Percentiles rank a stretch among this genome's conserved stretches.
Conservation (phyloP, 2,113 vertebrate species). For the Halichoerus grypus region DNA sequence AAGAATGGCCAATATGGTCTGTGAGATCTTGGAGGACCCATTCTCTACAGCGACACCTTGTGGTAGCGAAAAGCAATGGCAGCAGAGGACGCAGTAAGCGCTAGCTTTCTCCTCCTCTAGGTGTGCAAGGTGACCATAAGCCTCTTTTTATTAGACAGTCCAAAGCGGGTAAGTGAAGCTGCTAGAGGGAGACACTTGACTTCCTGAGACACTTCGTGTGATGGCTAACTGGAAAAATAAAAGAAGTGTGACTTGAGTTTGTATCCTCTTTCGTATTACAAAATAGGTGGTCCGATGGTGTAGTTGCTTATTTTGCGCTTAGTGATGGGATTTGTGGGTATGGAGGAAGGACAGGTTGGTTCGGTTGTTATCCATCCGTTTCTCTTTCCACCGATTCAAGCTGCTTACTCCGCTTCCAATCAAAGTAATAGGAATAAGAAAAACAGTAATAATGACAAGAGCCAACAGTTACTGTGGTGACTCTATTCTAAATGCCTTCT, state of each 20-base stretch:
- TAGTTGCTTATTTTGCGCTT: not conserved
- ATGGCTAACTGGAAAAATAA: not conserved
- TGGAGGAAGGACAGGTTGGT: not conserved
- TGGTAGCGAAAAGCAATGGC: not conserved
- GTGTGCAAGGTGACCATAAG: not conserved
- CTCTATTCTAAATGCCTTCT: not conserved
- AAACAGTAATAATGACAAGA: not conserved
- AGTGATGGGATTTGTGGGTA: not conserved
- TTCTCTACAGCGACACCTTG: not conserved
- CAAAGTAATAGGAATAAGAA: not conserved
- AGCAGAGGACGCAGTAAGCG: rapidly evolving
- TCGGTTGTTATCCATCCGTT: not conserved
- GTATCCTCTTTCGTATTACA: not conserved
- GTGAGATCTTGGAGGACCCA: not conserved
- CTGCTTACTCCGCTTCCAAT: not conserved
- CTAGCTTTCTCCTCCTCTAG: not conserved
- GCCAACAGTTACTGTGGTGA: not conserved
- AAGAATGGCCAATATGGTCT: not conserved
- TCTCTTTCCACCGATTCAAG: not conserved
- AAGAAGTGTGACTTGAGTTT: not conserved
- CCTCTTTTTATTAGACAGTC: not conserved
- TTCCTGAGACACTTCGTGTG: not conserved
- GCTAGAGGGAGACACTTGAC: not conserved
- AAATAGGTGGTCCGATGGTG: not conserved
- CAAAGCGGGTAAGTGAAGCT: not conserved